Evolutionary conservation across 2,888 invertebrate genomes (phyloP).

Genomic region (Neria commutata): DNA sequence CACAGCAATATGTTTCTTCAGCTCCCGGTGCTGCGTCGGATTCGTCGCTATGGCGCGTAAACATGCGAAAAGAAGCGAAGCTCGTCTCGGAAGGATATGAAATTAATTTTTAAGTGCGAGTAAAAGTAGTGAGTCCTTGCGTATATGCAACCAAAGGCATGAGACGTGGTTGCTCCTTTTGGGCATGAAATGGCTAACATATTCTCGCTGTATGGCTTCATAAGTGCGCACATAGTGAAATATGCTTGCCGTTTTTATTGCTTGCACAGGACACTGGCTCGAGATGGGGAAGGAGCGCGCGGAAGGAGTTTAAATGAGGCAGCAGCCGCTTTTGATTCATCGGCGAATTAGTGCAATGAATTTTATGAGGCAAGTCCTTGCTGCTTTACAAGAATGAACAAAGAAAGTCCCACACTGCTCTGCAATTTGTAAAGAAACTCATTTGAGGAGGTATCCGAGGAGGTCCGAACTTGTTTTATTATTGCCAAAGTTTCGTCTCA

Average conservation of each 20-base stretch:
- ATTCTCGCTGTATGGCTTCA: constrained; percentile 11
- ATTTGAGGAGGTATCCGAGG: too few species aligned
- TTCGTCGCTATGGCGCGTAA: constrained; percentile 40
- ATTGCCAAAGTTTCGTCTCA: constrained; percentile 37
- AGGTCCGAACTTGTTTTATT: background rate
- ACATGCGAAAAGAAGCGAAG: constrained; percentile 44
- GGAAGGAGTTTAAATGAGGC: too few species aligned
- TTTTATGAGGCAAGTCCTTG: constrained; percentile 32
- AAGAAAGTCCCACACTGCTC: too few species aligned
- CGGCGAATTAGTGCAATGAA: constrained; percentile 50
- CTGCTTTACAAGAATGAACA: constrained; percentile 10
- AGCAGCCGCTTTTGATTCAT: constrained; percentile 25
- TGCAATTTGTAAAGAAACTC: too few species aligned
- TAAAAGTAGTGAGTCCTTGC: constrained; percentile 33
- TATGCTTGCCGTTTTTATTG: constrained; percentile 39
- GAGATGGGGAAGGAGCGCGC: constrained; percentile 19
- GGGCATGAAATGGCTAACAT: constrained; percentile 26
- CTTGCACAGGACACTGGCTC: constrained; percentile 45
- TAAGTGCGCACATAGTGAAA: background rate
- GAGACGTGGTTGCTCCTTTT: constrained; percentile 39
- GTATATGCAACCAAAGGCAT: background rate
- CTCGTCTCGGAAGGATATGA: constrained; percentile 48
- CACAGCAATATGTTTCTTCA: constrained; percentile 16
- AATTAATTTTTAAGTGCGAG: constrained; percentile 57
- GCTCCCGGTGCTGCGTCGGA: constrained; percentile 12